Evolutionary conservation across 2,113 vertebrate genomes (phyloP), one percentile per base, ranked within the genome.

Genomic region (Apodemus sylvaticus): DNA sequence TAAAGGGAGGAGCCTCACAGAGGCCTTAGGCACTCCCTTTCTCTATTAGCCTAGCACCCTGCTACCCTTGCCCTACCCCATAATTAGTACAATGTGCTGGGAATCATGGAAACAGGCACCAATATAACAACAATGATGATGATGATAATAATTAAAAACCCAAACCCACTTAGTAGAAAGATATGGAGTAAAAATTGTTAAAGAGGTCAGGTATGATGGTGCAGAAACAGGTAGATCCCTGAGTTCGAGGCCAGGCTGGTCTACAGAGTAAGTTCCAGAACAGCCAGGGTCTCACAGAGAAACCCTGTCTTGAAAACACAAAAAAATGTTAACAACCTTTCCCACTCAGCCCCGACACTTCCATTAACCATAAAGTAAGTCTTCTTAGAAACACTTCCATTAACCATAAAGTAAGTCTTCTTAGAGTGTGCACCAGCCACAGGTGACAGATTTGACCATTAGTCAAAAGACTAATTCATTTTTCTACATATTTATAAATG

Each of bases 381-480:
- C 4, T 76, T 4, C 88, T 58, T 91, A 55, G n/a, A 53, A n/a
- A n/a, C n/a, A n/a, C n/a, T n/a, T n/a, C n/a, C n/a, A n/a, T n/a
- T n/a, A n/a, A n/a, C n/a, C n/a, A n/a, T n/a, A n/a, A n/a, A 66
- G 26, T 45, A 93, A n/a, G 20, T 51, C 4, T 76, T 4, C 88
- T 58, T 91, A 55, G n/a, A 53, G 76, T 86, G 91, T 95, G 20
- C 29, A 11, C 60, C 92, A 82, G 12, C 36, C 77, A 10, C 36
- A 53, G 70, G 55, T 74, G 76, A 77, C 19, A 94, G 48, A 91
- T 85, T 68, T 93, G 60, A 92, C 88, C 55, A 31, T 83, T 94
- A 78, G 82, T 26, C 79, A 79, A 55, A 82, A 36, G 10, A 48
- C 39, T 7, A 36, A 26, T 51, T 92, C 89, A 13, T 68, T 62